Base-by-base conservation (phyloP, 2,797 vertebrate species). In the Philypnodon macrostomus region DNA sequence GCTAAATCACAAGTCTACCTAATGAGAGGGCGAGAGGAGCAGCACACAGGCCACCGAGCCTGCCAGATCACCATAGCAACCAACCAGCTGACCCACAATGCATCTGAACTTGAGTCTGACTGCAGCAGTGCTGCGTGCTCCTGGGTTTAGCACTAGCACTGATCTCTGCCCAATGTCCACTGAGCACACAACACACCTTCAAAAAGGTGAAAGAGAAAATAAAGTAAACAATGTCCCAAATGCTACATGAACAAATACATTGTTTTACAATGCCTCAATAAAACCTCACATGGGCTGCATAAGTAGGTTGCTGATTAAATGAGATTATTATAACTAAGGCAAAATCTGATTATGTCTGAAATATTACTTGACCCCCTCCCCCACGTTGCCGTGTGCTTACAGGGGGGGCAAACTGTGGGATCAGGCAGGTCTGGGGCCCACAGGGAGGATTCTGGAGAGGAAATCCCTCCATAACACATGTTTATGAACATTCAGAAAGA, bases 51-150 rank as follows among this genome's bases (percentile, higher is more conserved):
- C 75, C 73, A 29, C 58, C 61, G 55, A 57, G 77, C 63, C 84
- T 83, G 87, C 86, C 88, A 89, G 71, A 80, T 89, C 83, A 59
- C 87, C 88, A 89, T 88, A 85, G 85, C 88, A 88, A 91, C 90
- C 80, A 74, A 51, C 74, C 75, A 82, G 75, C 63, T 83, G 81
- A 88, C 89, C 88, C 85, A 91, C 80, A 90, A 90, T 88, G 85
- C 87, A 87, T 79, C 76, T 78, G 78, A 80, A 56, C 68, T 66
- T 70, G 79, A 73, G 70, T 68, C 75, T 58, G 61, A 73, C 72
- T 73, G 10, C 63, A 61, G 62, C 58, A 51, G 40, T 58, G 70
- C 71, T 77, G 66, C 9, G 21, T 69, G 75, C 70, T 71, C 47
- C 41, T 68, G 65, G 63, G 47, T 73, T n/a, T 63, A 70, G 58